A percentile compares a stretch with the other conserved stretches of the same genome.
phyloP scores from a whole-genome alignment of 2,797 vertebrate genomes.

The Antrozous pallidus region DNA sequence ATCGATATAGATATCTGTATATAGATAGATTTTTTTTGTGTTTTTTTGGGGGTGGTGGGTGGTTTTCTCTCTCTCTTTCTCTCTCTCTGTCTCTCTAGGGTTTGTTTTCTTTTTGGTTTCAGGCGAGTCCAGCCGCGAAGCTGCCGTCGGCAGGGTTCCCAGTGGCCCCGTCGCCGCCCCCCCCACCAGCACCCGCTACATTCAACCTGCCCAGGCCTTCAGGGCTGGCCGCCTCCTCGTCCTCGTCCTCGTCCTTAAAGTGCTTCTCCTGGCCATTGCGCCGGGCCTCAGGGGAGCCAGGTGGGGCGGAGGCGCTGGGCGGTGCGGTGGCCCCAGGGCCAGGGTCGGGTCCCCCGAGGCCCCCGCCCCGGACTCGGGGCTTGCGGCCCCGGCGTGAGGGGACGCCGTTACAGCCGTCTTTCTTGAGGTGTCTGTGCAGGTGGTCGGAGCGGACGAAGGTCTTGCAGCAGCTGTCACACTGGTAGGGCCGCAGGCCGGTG shows the following conservation, averaged over 20 bases:
- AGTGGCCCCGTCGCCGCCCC: conserved; percentile 75
- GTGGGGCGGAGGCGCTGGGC: conserved; percentile 55
- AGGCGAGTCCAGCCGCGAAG: conserved; percentile 80
- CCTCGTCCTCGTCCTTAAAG: conserved; percentile 73
- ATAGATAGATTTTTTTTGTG: conserved; percentile 76
- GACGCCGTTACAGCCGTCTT: conserved; percentile 97
- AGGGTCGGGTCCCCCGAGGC: conserved; percentile 37
- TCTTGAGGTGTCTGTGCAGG: conserved; percentile 98
- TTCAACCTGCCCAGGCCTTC: conserved; percentile 79
- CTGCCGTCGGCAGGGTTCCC: conserved; percentile 76
- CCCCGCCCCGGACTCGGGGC: conserved; percentile 89
- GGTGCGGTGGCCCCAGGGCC: conserved; percentile 31
- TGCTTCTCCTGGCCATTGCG: conserved; percentile 76
- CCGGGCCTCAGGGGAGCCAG: conserved; percentile 47
- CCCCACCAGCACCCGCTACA: conserved; percentile 79
- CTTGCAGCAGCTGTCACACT: conserved; percentile 98
- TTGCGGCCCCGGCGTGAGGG: conserved; percentile 94
- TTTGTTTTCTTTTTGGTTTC: conserved; percentile 80
- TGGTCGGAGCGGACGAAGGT: conserved; percentile 98
- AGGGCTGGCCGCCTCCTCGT: conserved; percentile 79
- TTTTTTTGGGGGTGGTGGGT: conserved; percentile 56
- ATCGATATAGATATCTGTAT: conserved; percentile 85
- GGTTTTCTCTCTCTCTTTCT: not conserved
- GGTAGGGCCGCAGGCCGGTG: conserved; percentile 98
- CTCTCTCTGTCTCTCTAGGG: conserved; percentile 11